These are phyloP conservation scores for Ctena decussata DNA, from an alignment of 2,888 invertebrate species.

Conservation along the genomic window DNA sequence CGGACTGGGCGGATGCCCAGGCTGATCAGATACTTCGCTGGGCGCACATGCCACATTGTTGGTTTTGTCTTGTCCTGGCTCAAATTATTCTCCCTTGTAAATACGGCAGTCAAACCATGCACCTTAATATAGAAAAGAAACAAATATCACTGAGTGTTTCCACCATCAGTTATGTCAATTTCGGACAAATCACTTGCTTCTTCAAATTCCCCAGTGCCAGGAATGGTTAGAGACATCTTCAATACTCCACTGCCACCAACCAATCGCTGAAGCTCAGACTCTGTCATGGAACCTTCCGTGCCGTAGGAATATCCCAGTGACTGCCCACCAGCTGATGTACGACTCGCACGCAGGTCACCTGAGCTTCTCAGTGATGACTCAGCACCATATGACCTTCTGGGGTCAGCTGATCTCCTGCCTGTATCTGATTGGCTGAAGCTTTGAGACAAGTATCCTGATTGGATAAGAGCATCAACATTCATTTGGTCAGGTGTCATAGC, in stretches of 20 bases:
- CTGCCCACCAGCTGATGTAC: slow-evolving; percentile 58
- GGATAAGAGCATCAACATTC: slow-evolving; percentile 81
- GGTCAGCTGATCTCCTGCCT: slow-evolving; percentile 46
- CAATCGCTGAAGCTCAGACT: slow-evolving; percentile 65
- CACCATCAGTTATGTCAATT: slow-evolving; percentile 68
- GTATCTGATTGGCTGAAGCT: slow-evolving; percentile 75
- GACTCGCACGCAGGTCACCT: slow-evolving; percentile 61
- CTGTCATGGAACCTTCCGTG: slow-evolving; percentile 62
- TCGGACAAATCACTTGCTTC: slow-evolving; percentile 77
- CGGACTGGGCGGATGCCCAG: too few species aligned
- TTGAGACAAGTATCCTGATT: slow-evolving; percentile 79
- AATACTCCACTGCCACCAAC: slow-evolving; percentile 64
- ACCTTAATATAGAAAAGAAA: too few species aligned
- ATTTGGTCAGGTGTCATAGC: slow-evolving; percentile 83
- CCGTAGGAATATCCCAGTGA: slow-evolving; percentile 79
- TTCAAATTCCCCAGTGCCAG: slow-evolving; percentile 71
- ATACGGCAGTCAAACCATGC: too few species aligned
- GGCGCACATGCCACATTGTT: too few species aligned
- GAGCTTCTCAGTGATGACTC: slow-evolving; percentile 62
- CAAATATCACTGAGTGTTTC: slow-evolving; percentile 25
- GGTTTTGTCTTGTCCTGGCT: too few species aligned
- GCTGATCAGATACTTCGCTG: too few species aligned
- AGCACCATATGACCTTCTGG: slow-evolving; percentile 24
- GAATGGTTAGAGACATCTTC: slow-evolving; percentile 79
- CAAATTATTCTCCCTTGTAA: too few species aligned